Evolutionary conservation across 2,113 vertebrate genomes (phyloP).

Genomic region (Pygathrix nemaeus): DNA sequence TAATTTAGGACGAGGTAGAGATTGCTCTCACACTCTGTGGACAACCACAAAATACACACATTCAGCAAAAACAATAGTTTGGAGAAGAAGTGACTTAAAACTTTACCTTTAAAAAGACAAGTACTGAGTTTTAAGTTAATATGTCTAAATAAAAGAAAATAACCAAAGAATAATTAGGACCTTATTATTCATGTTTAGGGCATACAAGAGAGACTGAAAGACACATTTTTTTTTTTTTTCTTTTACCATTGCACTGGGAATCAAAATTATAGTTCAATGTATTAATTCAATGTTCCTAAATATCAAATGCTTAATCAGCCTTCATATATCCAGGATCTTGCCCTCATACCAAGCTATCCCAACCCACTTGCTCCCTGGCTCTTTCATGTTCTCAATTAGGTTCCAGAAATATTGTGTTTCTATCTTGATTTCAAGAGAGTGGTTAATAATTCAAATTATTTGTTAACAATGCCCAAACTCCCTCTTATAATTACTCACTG

Average conservation of each 20-base stretch:
- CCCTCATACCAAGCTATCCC: background rate
- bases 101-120: background rate
- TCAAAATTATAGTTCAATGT: background rate
- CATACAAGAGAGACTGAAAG: background rate
- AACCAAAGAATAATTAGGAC: background rate
- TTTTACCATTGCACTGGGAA: background rate
- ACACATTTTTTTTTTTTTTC: background rate
- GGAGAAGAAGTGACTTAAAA: background rate
- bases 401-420: background rate
- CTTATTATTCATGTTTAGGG: background rate
- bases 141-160: background rate
- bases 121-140: background rate
- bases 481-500: background rate
- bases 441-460: background rate
- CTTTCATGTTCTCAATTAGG: background rate
- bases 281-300: background rate
- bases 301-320: background rate
- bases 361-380: background rate
- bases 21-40: background rate
- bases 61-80: background rate
- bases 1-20: background rate
- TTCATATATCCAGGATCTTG: background rate
- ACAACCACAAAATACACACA: background rate
- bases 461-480: background rate
- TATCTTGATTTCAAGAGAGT: background rate